Evolutionary conservation across 2,797 vertebrate genomes (phyloP), one percentile per base, ranked within the genome.

Genomic region (Spinibarbus caldwelli): DNA sequence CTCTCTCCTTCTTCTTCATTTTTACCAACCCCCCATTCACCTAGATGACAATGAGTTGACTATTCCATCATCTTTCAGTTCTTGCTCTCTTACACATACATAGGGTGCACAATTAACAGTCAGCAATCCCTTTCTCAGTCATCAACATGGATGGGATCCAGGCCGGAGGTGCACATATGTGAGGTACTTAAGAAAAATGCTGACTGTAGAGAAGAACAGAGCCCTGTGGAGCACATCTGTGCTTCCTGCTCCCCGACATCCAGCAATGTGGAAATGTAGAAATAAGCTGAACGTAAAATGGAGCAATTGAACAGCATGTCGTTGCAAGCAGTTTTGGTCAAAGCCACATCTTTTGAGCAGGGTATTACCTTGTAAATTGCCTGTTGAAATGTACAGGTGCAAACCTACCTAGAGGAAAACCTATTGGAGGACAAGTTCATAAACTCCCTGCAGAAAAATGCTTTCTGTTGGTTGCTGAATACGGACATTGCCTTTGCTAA

Each of bases 151-250:
- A 94, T 91, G 93, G 85, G 34, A 91, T 93, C 89, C 92, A 93
- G 89, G 88, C 82, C 92, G 90, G 92, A 94, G 90, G 91, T 91
- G 89, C 89, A 91, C 93, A 94, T 94, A 95, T 94, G 93, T 92
- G 93, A 90, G 91, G 87, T 93, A 92, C 81, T 85, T 87, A 92
- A 75, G 87, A 92, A 94, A 95, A 92, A 89, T 94, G 95, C 95
- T 95, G 95, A 95, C 90, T 91, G 88, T 45, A 78, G 88, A 87
- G 90, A 91, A 92, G 92, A 91, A 90, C 83, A 90, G 92, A 93
- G 91, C 94, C 94, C 94, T 88, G 92, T 90, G 86, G 94, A 93
- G 93, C 93, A 94, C 94, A 94, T 95, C 94, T 95, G 95, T 92
- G 94, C 92, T 93, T 92, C 89, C 90, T 91, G 92, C 91, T 91